A percentile compares a stretch with the other conserved stretches of the same genome.
Conservation (phyloP, 2,888 invertebrate species). For the Tanypteryx hageni region DNA sequence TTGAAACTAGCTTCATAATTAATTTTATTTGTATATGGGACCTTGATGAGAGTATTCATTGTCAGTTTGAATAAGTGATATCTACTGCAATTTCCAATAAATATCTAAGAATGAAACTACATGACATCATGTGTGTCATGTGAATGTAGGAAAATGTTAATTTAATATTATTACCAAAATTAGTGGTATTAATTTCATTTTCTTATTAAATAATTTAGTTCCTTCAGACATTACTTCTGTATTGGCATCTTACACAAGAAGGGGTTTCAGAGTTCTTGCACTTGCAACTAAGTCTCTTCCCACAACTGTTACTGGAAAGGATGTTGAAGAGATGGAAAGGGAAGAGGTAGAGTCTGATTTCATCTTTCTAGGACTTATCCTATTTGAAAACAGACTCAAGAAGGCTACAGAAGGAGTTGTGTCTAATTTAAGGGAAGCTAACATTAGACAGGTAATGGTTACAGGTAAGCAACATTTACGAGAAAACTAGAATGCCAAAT, state of each 20-base stretch:
- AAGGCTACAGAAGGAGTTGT: conserved; percentile 76
- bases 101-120: too few species aligned
- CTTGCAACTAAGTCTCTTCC: conserved; percentile 73
- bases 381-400: conserved; percentile 80
- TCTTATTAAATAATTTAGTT: conserved; percentile 70
- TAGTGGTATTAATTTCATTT: neutral
- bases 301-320: conserved; percentile 60
- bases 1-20: too few species aligned
- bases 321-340: conserved; percentile 83
- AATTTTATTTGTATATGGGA: too few species aligned
- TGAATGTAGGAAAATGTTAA: too few species aligned
- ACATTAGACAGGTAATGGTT: conserved; percentile 80
- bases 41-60: too few species aligned
- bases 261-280: conserved; percentile 76
- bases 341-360: conserved; percentile 77
- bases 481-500: too few species aligned
- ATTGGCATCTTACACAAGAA: conserved; percentile 72
- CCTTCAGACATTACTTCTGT: conserved; percentile 73
- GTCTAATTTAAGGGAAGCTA: conserved; percentile 75
- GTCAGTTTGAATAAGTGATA: too few species aligned
- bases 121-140: too few species aligned
- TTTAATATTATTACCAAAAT: too few species aligned
- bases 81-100: too few species aligned
- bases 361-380: conserved; percentile 74
- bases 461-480: conserved; percentile 75